These are phyloP conservation scores for Toxotes chatareus DNA, from an alignment of 2,113 vertebrate genomes.

Conservation along the genomic window DNA sequence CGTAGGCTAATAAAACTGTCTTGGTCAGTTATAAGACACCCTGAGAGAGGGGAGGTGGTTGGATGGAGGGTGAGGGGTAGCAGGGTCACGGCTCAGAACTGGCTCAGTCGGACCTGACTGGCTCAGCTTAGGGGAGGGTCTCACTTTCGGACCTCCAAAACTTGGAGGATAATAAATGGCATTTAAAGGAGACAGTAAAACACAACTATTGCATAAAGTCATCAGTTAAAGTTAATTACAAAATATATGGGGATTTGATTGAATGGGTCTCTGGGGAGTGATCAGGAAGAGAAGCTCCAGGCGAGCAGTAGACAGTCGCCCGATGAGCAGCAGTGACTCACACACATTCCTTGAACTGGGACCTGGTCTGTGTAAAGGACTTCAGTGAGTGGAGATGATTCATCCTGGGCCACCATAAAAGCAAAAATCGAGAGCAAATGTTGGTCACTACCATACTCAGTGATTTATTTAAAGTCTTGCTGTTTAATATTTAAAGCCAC, in stretches of 20 bases:
- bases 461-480: slow-evolving; percentile 35
- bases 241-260: slow-evolving; percentile 82
- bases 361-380: slow-evolving; percentile 84
- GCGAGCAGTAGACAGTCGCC: slow-evolving; percentile 66
- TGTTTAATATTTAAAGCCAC: slow-evolving; percentile 37
- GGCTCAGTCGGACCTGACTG: slow-evolving; percentile 53
- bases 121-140: slow-evolving; percentile 55
- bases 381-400: slow-evolving; percentile 70
- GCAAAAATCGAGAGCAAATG: slow-evolving; percentile 50
- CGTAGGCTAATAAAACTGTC: slow-evolving; percentile 82
- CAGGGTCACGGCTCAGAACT: slow-evolving; percentile 53
- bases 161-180: slow-evolving; percentile 69
- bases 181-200: slow-evolving; percentile 83
- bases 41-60: slow-evolving; percentile 47
- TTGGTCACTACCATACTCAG: slow-evolving; percentile 43
- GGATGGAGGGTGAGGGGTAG: slow-evolving; percentile 16
- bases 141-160: slow-evolving; percentile 54
- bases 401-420: slow-evolving; percentile 63
- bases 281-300: slow-evolving; percentile 79
- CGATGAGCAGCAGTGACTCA: slow-evolving; percentile 76
- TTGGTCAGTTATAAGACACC: slow-evolving; percentile 78
- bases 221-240: slow-evolving; percentile 82
- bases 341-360: slow-evolving; percentile 75
- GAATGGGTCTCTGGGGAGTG: slow-evolving; percentile 77
- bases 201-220: slow-evolving; percentile 79